Base-by-base conservation (phyloP, 2,113 vertebrate species). In the Lutjanus erythropterus region DNA sequence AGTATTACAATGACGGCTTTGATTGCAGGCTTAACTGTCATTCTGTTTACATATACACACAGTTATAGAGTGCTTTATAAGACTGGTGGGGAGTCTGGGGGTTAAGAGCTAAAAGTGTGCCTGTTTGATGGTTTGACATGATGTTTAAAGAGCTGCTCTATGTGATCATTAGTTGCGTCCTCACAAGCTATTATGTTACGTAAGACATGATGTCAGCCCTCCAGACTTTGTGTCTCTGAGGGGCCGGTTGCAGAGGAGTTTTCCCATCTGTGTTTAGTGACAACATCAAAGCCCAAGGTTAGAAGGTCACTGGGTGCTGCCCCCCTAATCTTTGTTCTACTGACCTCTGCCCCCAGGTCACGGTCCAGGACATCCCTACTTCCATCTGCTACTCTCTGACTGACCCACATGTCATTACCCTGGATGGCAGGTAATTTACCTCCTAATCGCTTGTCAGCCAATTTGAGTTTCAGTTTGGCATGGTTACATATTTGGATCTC, bases 371-470 rank as follows among this genome's bases (percentile, higher is more conserved):
- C 76, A 75, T 96, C 88, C 95, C 96, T 70, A 96, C 94, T 78
- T 95, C 95, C 73, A 93, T 93, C 66, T 95, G 94, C 90, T 95
- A 95, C 91, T 96, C 95, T 55, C 91, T 94, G 86, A 94, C 94
- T 33, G 95, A 97, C 93, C 94, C 95, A 59, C 96, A 96, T 76
- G 85, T 96, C 86, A 95, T 96, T 74, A 95, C 92, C 1, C 94
- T 96, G 87, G 97, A 97, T 81, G 94, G 96, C 91, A 92, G 94
- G 95, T 96, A 92, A 94, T 42, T 56, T 9, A 59, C 49, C 16
- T 55, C 16, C 41, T 42, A 1, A 21, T 9, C 2, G 0, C 7
- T 31, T 25, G 25, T 12, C 7, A 25, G 27, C n/a, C 1, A 15
- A 23, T 47, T 52, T 19, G 1, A 37, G 12, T 9, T 21, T 44